Evolutionary conservation across 2,888 invertebrate species (phyloP).

Genomic region (Nudaria mundana): DNA sequence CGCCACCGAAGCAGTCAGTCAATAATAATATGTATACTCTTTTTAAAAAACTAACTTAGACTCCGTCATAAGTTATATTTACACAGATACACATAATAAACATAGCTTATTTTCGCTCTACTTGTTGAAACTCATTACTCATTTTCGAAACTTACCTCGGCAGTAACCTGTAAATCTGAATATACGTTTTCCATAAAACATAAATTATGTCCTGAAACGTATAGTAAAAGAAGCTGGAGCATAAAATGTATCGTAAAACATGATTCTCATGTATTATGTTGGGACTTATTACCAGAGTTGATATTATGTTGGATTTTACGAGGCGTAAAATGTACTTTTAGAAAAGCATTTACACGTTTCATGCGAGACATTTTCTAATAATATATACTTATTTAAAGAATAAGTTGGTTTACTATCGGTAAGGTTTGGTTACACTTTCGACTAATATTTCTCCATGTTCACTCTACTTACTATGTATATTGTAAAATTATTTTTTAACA

Average conservation of each 20-base stretch:
- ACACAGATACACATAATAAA: not conserved
- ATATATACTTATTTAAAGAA: no score
- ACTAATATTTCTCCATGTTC: no score
- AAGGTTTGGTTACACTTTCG: not conserved
- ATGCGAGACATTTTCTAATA: slow-evolving; percentile 8
- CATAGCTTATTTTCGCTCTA: not conserved
- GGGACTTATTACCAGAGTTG: slow-evolving; percentile 46
- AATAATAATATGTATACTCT: no score
- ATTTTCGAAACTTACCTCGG: slow-evolving; percentile 34
- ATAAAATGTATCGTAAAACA: slow-evolving; percentile 59
- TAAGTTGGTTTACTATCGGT: not conserved
- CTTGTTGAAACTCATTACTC: slow-evolving; percentile 34
- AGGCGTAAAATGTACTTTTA: slow-evolving; percentile 55
- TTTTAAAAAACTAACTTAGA: no score
- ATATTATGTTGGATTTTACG: slow-evolving; percentile 62
- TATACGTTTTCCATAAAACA: slow-evolving; percentile 42
- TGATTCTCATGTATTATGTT: slow-evolving; percentile 55
- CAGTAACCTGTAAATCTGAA: slow-evolving; percentile 38
- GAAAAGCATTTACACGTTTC: slow-evolving; percentile 29
- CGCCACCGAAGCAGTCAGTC: no score
- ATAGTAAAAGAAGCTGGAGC: slow-evolving; percentile 50
- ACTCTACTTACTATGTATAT: no score
- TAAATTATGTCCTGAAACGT: slow-evolving; percentile 47
- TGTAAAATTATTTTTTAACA: no score
- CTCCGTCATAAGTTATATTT: no score